Percentiles rank a stretch among this genome's conserved stretches.
Conservation (phyloP, 2,888 invertebrate species). For the Thereva unica region DNA sequence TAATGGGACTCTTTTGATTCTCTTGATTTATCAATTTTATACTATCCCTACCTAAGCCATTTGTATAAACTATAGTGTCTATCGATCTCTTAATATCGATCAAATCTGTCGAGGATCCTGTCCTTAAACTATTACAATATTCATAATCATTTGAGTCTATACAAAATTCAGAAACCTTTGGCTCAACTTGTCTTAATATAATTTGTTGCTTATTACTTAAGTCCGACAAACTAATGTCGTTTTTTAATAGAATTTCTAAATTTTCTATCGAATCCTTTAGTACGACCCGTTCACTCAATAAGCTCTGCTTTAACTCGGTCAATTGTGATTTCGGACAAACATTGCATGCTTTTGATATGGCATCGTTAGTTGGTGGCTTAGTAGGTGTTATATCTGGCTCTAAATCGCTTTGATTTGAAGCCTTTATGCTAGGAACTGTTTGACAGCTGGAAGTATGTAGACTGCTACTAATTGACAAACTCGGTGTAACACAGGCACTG, state of each 20-base stretch:
- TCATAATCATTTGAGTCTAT: not conserved
- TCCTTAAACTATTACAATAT: slow-evolving; percentile 2
- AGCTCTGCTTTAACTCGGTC: slow-evolving; percentile 53
- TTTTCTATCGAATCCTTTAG: slow-evolving; percentile 58
- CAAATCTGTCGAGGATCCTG: not conserved
- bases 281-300: slow-evolving; percentile 49
- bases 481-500: slow-evolving; percentile 53
- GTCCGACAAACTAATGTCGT: slow-evolving; percentile 57
- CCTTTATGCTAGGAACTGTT: slow-evolving; percentile 45
- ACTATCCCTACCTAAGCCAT: slow-evolving; percentile 1
- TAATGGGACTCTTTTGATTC: slow-evolving; percentile 52
- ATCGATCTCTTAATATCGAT: slow-evolving; percentile 4
- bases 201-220: slow-evolving; percentile 56
- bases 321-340: slow-evolving; percentile 49
- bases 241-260: slow-evolving; percentile 56
- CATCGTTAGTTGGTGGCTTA: slow-evolving; percentile 17
- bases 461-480: slow-evolving; percentile 54
- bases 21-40: slow-evolving; percentile 47
- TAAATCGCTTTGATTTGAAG: slow-evolving; percentile 48
- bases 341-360: slow-evolving; percentile 20
- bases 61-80: slow-evolving; percentile 17
- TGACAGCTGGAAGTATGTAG: slow-evolving; percentile 47
- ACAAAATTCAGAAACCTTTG: not conserved
- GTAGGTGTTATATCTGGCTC: slow-evolving; percentile 27
- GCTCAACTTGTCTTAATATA: slow-evolving; percentile 48